Conservation (phyloP, 2,888 invertebrate genomes). For the Diachrysia chrysitis region DNA sequence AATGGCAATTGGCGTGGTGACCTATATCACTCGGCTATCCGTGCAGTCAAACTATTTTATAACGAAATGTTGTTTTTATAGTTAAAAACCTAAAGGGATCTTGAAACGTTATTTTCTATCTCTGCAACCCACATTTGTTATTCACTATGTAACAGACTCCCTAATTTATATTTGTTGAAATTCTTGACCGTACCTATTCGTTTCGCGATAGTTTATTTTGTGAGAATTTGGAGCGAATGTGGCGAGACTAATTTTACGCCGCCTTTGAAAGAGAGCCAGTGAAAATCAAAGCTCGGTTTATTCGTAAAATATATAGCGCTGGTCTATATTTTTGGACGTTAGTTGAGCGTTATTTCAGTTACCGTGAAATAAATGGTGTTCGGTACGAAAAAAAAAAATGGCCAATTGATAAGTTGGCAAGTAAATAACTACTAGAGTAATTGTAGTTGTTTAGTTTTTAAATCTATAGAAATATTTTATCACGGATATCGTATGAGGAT, state of each 20-base stretch:
- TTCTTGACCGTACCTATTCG: conserved; percentile 31
- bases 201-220: conserved; percentile 62
- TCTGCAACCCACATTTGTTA: not conserved
- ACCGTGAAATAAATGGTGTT: conserved; percentile 49
- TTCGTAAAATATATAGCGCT: conserved; percentile 55
- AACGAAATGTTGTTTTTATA: no score
- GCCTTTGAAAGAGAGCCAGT: conserved; percentile 69
- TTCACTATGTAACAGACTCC: not conserved
- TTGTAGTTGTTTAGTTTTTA: conserved; percentile 12
- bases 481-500: no score
- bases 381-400: conserved; percentile 35
- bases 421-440: conserved; percentile 34
- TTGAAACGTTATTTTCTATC: no score
- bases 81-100: no score
- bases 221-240: conserved; percentile 61
- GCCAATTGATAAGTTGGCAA: conserved; percentile 43
- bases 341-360: conserved; percentile 51
- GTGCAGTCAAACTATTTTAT: no score
- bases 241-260: conserved; percentile 72
- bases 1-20: no score
- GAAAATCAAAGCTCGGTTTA: conserved; percentile 68
- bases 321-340: conserved; percentile 55
- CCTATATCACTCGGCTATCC: no score
- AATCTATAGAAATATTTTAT: no score
- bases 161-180: conserved; percentile 17